A percentile compares a stretch with the other conserved stretches of the same genome.
phyloP scores from a whole-genome alignment of 2,113 vertebrate species.

The Tupaia tana region DNA sequence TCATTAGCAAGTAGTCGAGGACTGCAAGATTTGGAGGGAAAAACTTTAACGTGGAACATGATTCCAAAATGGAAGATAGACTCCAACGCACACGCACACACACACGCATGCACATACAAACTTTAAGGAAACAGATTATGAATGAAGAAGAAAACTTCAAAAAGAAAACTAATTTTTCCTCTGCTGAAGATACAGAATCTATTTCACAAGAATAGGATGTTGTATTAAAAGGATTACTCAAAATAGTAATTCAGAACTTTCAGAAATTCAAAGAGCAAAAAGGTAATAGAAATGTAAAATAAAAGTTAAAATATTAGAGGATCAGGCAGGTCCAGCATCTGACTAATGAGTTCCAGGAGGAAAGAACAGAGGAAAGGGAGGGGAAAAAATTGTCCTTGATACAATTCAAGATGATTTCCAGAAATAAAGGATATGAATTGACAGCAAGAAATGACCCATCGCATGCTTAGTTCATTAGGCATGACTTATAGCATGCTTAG shows the following conservation, averaged over 20 bases:
- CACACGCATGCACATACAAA: background rate
- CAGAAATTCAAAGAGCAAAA: background rate
- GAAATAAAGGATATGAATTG: background rate
- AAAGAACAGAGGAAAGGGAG: background rate
- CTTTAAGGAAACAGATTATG: background rate
- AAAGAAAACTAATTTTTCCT: background rate
- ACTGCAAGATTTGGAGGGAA: background rate
- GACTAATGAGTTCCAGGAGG: background rate
- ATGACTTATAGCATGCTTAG: background rate
- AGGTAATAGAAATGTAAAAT: background rate
- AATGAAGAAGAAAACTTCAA: slow-evolving; percentile 1
- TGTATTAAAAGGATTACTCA: background rate
- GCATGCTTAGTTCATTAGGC: background rate
- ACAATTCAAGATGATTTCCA: background rate
- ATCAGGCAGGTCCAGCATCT: background rate
- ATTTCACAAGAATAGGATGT: background rate
- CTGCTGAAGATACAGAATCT: background rate
- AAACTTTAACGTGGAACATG: background rate
- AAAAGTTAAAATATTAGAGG: background rate
- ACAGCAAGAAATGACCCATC: background rate
- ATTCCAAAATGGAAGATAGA: background rate
- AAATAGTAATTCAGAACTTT: background rate
- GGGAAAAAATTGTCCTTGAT: background rate
- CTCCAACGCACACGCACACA: background rate
- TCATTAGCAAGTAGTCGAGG: background rate